phyloP scores from a whole-genome alignment of 2,113 vertebrate species.

The Cheirogaleus medius region DNA sequence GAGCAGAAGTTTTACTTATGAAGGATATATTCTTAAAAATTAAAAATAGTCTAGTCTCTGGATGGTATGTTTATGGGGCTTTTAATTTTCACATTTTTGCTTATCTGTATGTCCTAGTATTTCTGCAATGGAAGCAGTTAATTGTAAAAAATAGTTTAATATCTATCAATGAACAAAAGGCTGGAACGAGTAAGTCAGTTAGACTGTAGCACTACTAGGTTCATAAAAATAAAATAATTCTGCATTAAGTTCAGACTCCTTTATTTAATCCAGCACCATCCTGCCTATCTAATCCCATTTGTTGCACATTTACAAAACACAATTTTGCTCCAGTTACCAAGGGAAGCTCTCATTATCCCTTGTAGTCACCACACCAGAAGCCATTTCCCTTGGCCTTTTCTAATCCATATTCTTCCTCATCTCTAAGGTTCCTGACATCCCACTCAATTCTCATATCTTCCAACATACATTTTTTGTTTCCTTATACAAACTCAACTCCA shows the following conservation, averaged over 20 bases:
- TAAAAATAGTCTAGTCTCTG: neutral
- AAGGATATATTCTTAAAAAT: neutral
- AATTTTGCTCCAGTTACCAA: neutral
- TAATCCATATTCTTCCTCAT: neutral
- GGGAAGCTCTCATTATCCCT: rapidly evolving
- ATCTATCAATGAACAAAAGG: neutral
- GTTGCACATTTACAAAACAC: no score
- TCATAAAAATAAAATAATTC: neutral
- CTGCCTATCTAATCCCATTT: neutral
- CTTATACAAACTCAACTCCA: neutral
- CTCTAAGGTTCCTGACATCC: neutral
- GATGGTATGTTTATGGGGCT: neutral
- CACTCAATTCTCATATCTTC: neutral
- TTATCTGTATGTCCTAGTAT: neutral
- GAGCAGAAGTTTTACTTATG: neutral
- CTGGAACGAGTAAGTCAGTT: neutral
- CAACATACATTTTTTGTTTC: neutral
- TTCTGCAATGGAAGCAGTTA: neutral
- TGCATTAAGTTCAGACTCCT: neutral
- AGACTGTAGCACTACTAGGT: neutral
- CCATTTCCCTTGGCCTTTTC: neutral
- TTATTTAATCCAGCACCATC: no score
- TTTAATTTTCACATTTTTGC: neutral
- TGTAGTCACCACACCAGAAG: neutral
- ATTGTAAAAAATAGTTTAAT: neutral